Percentiles rank a stretch among this genome's conserved stretches.
Conservation (phyloP, 2,888 invertebrate genomes). For the Dexiosoma caninum region DNA sequence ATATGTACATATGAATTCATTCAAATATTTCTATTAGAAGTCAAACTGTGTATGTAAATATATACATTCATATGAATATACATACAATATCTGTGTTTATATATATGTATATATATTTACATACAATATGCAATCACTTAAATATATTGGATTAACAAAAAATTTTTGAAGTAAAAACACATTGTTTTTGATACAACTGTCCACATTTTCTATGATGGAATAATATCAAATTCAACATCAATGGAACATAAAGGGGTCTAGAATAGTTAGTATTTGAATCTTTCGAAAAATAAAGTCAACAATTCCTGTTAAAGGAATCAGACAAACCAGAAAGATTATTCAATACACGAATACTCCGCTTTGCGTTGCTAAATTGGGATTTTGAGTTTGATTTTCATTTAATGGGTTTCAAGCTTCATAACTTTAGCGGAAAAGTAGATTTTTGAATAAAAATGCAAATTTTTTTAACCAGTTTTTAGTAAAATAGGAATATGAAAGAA, state of each 20-base stretch:
- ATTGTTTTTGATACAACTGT: slow-evolving; percentile 17
- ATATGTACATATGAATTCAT: slow-evolving; percentile 26
- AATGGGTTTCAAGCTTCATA: no score
- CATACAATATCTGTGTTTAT: no score
- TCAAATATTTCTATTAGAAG: neutral
- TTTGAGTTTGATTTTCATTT: no score
- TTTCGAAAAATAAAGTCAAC: neutral
- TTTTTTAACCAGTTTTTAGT: no score
- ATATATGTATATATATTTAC: neutral
- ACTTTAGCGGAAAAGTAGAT: no score
- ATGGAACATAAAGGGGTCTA: neutral
- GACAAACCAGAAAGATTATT: neutral
- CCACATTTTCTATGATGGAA: slow-evolving; percentile 19
- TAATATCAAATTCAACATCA: neutral
- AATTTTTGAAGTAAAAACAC: neutral
- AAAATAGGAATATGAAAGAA: no score
- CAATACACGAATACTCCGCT: no score
- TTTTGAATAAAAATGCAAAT: no score
- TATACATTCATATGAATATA: neutral
- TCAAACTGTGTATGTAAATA: neutral
- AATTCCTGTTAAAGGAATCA: neutral
- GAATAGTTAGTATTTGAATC: slow-evolving; percentile 3
- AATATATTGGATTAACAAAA: neutral
- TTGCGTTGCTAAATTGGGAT: no score
- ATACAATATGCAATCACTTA: neutral